Evolutionary conservation across 2,888 invertebrate genomes (phyloP), one percentile per base, ranked within the genome.

Genomic region (Caenorhabditis wallacei): DNA sequence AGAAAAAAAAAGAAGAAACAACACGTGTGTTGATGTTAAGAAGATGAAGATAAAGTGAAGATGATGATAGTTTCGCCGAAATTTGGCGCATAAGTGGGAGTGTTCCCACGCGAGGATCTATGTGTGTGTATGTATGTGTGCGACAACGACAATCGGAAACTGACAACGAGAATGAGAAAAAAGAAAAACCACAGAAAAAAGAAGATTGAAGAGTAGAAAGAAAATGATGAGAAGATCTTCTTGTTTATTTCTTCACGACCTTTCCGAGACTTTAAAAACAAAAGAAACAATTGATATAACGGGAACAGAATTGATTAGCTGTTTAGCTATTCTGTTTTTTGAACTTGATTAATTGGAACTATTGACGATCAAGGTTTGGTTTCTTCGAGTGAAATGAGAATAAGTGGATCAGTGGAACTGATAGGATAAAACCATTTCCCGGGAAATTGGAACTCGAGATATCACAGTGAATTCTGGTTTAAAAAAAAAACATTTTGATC

Each of bases 41-140:
- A 56, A 37, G 53, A 66, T 53, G 53, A 53, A 66, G 53, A 66
- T 37, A 20, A 51, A 53, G 37, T 66, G 66, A 51, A 61, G 69
- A 78, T 69, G 78, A 78, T 78, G 78, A 78, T 78, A 78, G 78
- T 78, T 78, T 78, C 78, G 78, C 26, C 78, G 78, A 78, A 78
- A 78, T 78, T 78, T 46, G 61, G 61, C 78, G 69, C 78, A 63
- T 63, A 63, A 59, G 78, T 76, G 76, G 69, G 78, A 78, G 78
- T 78, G 78, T 78, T 78, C 78, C 78, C 78, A 78, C 78, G 59
- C 68, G 68, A 59, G 24, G 61, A 56, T 56, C 35, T 56, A 18
- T 48, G 46, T 24, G 16, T 13, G n/a, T 35, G 66, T 56, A 18
- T 48, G 46, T 24, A 7, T 13, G n/a, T 35, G 66, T 68, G 66